Base-by-base conservation (phyloP, 2,888 invertebrate species). In the Spisula solida region DNA sequence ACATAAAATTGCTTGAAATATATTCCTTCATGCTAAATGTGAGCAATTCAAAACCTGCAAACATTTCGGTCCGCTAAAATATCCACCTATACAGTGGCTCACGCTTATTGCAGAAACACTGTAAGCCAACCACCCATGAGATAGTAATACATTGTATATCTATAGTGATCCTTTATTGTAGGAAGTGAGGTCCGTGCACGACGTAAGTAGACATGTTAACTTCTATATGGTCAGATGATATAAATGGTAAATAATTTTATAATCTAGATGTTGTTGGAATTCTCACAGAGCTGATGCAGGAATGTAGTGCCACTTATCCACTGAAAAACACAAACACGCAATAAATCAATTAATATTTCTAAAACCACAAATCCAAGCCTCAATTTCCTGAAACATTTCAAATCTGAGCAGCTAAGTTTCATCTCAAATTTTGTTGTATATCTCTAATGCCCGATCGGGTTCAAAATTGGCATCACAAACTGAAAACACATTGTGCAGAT, bases 261-360 rank as follows among this genome's bases (percentile, higher is more conserved):
- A 31, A 16, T 25, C n/a, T 66, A 25, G 60, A 66, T 25, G 25
- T n/a, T 66, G 60, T 10, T 66, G 60, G 75, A 75, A 75, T 75
- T 75, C 75, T 75, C 4, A 41, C 8, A 75, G 75, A 31, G 75
- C 87, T 41, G 91, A 89, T n/a, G 85, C 16, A 14, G 85, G 88
- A 82, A 92, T 86, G 84, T 92, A 92, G 82, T 92, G 79, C 92
- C 92, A 92, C 31, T 84, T 87, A 83, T 92, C 92, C 25, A 90
- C 92, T 92, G 90, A 79, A 88, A 91, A 85, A 16, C 78, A 25
- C 80, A 75, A 34, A 16, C 12, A 41, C 16, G 79, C 56, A 80
- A 56, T 82, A 29, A 47, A 31, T 34, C 56, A 80, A 56, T 82
- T 0, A 47, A 31, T 34, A 66, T 25, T 51, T 51, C 51, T 51